Base-by-base conservation (phyloP, 2,797 vertebrate species). In the Neolamprologus multifasciatus region DNA sequence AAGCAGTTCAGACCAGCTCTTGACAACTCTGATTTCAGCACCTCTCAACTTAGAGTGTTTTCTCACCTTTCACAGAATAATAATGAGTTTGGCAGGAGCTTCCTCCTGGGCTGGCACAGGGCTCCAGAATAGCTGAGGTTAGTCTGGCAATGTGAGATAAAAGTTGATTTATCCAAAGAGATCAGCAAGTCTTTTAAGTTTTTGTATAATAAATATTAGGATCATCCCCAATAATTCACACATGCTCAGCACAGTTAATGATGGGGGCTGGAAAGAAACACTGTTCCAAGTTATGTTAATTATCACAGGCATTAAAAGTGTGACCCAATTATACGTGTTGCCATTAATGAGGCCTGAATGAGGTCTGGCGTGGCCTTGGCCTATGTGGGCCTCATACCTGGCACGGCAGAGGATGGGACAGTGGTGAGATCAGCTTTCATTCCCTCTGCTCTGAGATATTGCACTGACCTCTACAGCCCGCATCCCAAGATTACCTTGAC, bases 401-500 rank as follows among this genome's bases (percentile, higher is more conserved):
- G 69, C 79, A 80, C 57, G 83, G 91, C 86, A 84, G 82, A 84
- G 78, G 31, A 31, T 67, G 82, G 89, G 87, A 91, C 93, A 78
- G 81, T 64, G 88, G 83, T 87, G 87, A 84, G 91, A 92, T 91
- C 89, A 85, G 90, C 88, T 88, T 89, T 89, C 77, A 71, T 86
- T 92, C 93, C 91, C 92, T 88, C 79, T 83, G 91, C 91, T 88
- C 86, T 86, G 87, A 95, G 94, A 96, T 95, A 96, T 96, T 96
- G 93, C 93, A 78, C 88, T 96, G 96, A 96, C 96, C 96, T 95
- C 95, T 92, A 91, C 79, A 91, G 94, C 92, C 88, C 31, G 84
- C 91, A 91, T 90, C 89, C 91, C 91, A 90, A 96, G 95, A 96
- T 96, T 96, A 96, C 96, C 94, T 96, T 96, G 95, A 96, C 96